A percentile compares a stretch with the other conserved stretches of the same genome.
phyloP scores from a whole-genome alignment of 1,140 invertebrate genomes.

The roundworm (Caenorhabditis elegans) region DNA sequence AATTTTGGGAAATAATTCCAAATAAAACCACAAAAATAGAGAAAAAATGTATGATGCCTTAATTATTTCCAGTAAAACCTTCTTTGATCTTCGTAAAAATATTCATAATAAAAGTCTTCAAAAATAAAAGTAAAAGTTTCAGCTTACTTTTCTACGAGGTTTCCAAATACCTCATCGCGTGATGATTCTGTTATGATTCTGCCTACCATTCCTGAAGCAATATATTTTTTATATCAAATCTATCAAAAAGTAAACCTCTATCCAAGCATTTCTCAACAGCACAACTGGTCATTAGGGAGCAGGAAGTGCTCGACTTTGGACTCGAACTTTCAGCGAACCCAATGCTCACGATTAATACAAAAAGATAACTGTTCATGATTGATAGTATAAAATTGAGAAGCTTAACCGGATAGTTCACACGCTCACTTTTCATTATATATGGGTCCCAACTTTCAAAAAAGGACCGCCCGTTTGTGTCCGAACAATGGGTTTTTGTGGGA shows the following conservation, averaged over 20 bases:
- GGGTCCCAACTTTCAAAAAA: not conserved
- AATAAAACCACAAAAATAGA: no score
- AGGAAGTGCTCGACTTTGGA: not conserved
- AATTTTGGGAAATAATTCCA: no score
- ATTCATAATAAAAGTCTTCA: no score
- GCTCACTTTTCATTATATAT: conserved; percentile 10
- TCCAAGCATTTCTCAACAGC: conserved; percentile 28
- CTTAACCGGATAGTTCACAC: not conserved
- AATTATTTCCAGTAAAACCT: no score
- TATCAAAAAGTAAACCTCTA: not conserved
- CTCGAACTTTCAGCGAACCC: not conserved
- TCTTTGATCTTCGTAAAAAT: no score
- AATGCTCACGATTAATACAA: not conserved
- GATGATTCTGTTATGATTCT: not conserved
- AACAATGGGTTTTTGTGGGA: conserved; percentile 14
- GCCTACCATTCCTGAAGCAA: not conserved
- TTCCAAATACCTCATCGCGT: conserved; percentile 18
- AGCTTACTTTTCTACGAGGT: conserved; percentile 26
- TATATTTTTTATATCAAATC: not conserved
- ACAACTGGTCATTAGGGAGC: conserved; percentile 24
- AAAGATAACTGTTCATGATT: not conserved
- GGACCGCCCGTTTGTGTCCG: conserved; percentile 15
- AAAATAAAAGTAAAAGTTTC: no score
- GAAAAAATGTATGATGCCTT: no score
- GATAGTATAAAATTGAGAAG: no score